A percentile compares a stretch with the other conserved stretches of the same genome.
Evolutionary conservation across 1,140 invertebrate species (phyloP).

Genomic region (Ectropis grisescens): DNA sequence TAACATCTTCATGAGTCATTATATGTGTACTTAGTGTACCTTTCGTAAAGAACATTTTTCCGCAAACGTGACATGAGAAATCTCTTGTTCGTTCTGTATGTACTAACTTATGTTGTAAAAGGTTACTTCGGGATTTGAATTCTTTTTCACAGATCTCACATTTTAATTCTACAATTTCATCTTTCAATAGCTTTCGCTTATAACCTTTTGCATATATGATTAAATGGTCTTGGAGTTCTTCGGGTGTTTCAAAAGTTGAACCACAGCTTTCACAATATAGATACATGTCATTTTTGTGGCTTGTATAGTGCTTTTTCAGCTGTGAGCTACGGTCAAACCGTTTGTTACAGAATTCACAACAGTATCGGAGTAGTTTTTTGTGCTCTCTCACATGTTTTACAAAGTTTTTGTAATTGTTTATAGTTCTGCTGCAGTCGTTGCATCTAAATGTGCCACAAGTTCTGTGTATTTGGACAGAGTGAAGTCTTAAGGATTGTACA

Average conservation of each 20-base stretch:
- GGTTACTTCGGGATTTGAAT: conserved; percentile 47
- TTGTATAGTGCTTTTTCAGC: conserved; percentile 27
- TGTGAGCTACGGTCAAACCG: conserved; percentile 23
- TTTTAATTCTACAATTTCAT: conserved; percentile 30
- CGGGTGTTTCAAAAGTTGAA: conserved; percentile 27
- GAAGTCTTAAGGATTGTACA: conserved; percentile 38
- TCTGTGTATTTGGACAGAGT: conserved; percentile 47
- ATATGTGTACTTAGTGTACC: conserved; percentile 50
- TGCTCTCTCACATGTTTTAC: conserved; percentile 41
- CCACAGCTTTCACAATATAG: conserved; percentile 26
- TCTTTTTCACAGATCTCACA: conserved; percentile 46
- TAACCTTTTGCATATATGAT: conserved; percentile 24
- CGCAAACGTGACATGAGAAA: conserved; percentile 53
- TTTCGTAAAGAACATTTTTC: conserved; percentile 64
- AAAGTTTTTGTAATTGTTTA: conserved; percentile 33
- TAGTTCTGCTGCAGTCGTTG: conserved; percentile 36
- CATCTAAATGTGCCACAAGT: conserved; percentile 50
- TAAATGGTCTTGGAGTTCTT: conserved; percentile 43
- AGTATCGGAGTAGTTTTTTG: conserved; percentile 34
- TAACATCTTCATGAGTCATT: conserved; percentile 44
- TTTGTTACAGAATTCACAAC: conserved; percentile 53
- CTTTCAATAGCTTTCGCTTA: conserved; percentile 15
- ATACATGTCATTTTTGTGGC: too few species aligned
- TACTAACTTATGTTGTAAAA: conserved; percentile 44
- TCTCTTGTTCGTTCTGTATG: conserved; percentile 46